These are phyloP conservation scores for Neodon shergylaensis DNA, from an alignment of 2,113 vertebrate genomes.

Conservation along the genomic window DNA sequence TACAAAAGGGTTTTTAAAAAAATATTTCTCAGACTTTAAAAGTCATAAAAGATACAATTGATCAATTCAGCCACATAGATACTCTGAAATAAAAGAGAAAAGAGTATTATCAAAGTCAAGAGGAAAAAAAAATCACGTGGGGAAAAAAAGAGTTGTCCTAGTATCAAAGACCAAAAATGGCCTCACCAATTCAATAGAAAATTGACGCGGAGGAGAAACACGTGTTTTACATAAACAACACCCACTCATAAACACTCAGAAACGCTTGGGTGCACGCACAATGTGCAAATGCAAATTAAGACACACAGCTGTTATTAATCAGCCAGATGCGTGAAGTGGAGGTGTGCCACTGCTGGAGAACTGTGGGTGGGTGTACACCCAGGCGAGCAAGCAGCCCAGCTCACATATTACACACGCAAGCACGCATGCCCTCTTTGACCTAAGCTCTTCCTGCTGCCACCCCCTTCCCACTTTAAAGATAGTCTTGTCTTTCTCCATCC, in stretches of 20 bases:
- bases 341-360: not conserved
- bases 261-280: not conserved
- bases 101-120: not conserved
- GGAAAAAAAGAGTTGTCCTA: not conserved
- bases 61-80: not conserved
- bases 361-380: not conserved
- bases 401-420: accelerated
- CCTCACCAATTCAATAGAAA: not conserved
- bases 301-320: too few species aligned
- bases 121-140: not conserved
- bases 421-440: not conserved
- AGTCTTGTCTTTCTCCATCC: not conserved
- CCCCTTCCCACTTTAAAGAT: not conserved
- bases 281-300: too few species aligned
- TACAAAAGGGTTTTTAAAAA: not conserved
- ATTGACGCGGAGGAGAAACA: not conserved
- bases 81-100: not conserved
- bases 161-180: not conserved
- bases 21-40: not conserved
- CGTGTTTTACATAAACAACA: not conserved
- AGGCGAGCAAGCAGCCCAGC: accelerated
- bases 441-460: not conserved
- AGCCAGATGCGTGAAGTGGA: too few species aligned
- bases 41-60: not conserved
- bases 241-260: not conserved